Conservation (phyloP, 2,888 invertebrate genomes). For the Globia sparganii region DNA sequence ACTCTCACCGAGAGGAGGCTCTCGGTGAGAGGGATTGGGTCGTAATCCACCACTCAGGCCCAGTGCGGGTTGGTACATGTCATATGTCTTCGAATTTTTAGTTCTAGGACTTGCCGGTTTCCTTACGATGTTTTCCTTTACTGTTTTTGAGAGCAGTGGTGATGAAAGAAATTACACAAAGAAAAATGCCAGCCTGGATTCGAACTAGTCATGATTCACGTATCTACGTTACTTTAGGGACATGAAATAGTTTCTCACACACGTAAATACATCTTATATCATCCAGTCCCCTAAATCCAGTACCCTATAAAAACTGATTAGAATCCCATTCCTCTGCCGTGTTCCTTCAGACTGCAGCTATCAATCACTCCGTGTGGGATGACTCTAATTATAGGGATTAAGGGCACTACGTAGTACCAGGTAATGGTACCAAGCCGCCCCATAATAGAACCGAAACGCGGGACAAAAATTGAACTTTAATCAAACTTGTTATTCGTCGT, state of each 20-base stretch:
- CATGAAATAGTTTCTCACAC: not conserved
- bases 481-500: conserved; percentile 58
- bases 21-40: not conserved
- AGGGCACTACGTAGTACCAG: conserved; percentile 73
- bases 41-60: not conserved
- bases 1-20: too few relatives aligned
- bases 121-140: not conserved
- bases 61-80: not conserved
- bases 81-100: not conserved
- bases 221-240: too few relatives aligned
- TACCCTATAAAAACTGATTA: conserved; percentile 83
- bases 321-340: conserved; percentile 81
- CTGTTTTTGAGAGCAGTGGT: not conserved
- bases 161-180: not conserved
- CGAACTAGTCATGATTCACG: not conserved
- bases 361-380: conserved; percentile 88
- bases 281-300: conserved; percentile 42
- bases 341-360: conserved; percentile 76
- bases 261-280: not conserved
- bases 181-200: not conserved
- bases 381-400: conserved; percentile 89
- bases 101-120: not conserved
- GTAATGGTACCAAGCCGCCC: conserved; percentile 75
- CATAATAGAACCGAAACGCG: conserved; percentile 50
- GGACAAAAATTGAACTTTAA: conserved; percentile 62